phyloP scores from a whole-genome alignment of 2,888 invertebrate species.

The Cosmia pyralina region DNA sequence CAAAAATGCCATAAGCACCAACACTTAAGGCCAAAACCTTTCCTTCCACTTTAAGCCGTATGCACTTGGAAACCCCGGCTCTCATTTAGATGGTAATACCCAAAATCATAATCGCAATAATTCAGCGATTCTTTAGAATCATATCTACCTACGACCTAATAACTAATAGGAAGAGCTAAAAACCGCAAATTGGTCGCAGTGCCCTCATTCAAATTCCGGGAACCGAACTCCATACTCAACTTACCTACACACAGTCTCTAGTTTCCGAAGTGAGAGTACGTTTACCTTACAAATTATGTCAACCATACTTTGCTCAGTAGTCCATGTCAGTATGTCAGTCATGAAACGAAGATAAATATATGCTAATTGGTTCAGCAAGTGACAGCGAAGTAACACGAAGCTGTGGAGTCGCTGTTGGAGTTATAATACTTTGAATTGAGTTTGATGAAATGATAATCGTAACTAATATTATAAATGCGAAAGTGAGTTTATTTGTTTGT shows the following conservation, averaged over 20 bases:
- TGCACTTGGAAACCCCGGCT: too few relatives aligned
- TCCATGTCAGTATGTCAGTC: constrained; percentile 56
- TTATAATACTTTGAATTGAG: not conserved
- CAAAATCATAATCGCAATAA: not conserved
- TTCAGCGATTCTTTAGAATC: too few relatives aligned
- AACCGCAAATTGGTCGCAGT: not conserved
- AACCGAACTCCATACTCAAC: not conserved
- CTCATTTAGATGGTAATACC: not conserved
- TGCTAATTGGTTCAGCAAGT: constrained; percentile 63
- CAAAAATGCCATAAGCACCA: too few relatives aligned
- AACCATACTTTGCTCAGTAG: constrained; percentile 9
- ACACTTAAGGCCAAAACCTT: too few relatives aligned
- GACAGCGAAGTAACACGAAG: not conserved
- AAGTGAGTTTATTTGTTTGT: too few relatives aligned
- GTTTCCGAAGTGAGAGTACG: constrained; percentile 37
- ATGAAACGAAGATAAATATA: constrained; percentile 33
- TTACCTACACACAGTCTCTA: not conserved
- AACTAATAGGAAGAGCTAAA: not conserved
- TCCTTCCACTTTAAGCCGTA: too few relatives aligned
- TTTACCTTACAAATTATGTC: constrained; percentile 46
- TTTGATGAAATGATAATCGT: too few relatives aligned
- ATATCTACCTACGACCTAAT: not conserved
- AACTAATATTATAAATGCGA: too few relatives aligned
- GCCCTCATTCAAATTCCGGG: not conserved
- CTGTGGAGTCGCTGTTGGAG: constrained; percentile 17